These are phyloP conservation scores for Amphiprion clarkii DNA, from an alignment of 2,797 vertebrate species.

Conservation along the genomic window DNA sequence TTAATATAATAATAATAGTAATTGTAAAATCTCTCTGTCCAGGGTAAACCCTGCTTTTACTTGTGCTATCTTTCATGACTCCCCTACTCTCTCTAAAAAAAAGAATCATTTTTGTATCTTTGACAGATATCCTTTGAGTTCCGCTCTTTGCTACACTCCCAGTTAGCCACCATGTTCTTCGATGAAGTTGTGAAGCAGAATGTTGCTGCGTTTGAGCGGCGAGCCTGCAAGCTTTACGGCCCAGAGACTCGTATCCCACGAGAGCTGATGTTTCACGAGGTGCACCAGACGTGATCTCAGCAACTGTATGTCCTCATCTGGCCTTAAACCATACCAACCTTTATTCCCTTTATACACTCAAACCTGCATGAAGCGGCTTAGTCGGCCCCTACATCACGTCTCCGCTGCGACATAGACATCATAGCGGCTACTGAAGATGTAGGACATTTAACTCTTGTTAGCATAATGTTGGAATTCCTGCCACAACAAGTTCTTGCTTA, in stretches of 20 bases:
- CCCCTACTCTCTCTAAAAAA: neutral
- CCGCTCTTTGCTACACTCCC: conserved; percentile 95
- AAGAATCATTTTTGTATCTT: neutral
- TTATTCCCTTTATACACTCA: conserved; percentile 25
- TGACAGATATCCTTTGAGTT: conserved; percentile 97
- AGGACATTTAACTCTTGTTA: conserved; percentile 41
- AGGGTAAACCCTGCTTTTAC: too few species aligned
- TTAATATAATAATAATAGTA: too few species aligned
- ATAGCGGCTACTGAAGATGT: conserved; percentile 30
- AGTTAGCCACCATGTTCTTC: conserved; percentile 95
- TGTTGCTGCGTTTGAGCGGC: conserved; percentile 93
- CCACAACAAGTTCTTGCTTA: conserved; percentile 29
- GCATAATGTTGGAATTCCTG: conserved; percentile 38
- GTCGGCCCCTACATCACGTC: conserved; percentile 14
- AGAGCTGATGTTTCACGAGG: conserved; percentile 95
- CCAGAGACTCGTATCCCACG: conserved; percentile 93
- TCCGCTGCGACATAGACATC: conserved; percentile 23
- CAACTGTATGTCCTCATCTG: conserved; percentile 27
- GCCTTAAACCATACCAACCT: conserved; percentile 60
- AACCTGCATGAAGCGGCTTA: conserved; percentile 59
- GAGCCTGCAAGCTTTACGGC: conserved; percentile 89
- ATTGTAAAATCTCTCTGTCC: neutral
- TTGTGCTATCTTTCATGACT: neutral
- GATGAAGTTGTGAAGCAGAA: conserved; percentile 98
- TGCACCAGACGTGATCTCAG: conserved; percentile 92